Conservation (phyloP, 2,113 vertebrate genomes). For the Perca schrenkii region DNA sequence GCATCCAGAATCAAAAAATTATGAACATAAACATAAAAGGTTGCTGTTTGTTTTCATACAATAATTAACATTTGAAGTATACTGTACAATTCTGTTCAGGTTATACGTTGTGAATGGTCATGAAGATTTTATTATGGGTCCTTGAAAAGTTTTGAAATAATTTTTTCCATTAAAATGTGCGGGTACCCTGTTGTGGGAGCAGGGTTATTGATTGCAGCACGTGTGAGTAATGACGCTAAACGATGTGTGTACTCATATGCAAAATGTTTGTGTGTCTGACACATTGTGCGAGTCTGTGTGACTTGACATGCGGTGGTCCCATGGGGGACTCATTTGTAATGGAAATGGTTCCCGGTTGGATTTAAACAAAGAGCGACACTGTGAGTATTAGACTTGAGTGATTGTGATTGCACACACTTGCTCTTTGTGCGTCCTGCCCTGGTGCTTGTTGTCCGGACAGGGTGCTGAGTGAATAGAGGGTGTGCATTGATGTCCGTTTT, state of each 20-base stretch:
- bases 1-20: too few relatives aligned
- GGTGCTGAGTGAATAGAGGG: conserved; percentile 2
- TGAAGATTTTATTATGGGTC: too few relatives aligned
- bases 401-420: conserved; percentile 5
- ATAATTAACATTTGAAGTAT: too few relatives aligned
- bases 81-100: too few relatives aligned
- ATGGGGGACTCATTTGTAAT: not conserved
- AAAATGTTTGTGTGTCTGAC: not conserved
- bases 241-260: not conserved
- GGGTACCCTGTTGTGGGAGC: too few relatives aligned
- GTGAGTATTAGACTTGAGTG: not conserved
- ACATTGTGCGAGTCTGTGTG: not conserved
- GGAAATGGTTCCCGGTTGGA: not conserved
- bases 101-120: too few relatives aligned
- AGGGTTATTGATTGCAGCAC: too few relatives aligned
- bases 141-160: too few relatives aligned
- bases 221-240: not conserved
- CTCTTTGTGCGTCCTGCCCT: not conserved
- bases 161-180: too few relatives aligned
- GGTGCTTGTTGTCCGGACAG: conserved; percentile 9
- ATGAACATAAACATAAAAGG: too few relatives aligned
- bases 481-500: not conserved
- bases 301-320: not conserved
- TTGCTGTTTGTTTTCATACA: too few relatives aligned
- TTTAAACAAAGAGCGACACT: conserved; percentile 8